Base-by-base conservation (phyloP, 2,888 invertebrate species). In the Macrophya annulata region DNA sequence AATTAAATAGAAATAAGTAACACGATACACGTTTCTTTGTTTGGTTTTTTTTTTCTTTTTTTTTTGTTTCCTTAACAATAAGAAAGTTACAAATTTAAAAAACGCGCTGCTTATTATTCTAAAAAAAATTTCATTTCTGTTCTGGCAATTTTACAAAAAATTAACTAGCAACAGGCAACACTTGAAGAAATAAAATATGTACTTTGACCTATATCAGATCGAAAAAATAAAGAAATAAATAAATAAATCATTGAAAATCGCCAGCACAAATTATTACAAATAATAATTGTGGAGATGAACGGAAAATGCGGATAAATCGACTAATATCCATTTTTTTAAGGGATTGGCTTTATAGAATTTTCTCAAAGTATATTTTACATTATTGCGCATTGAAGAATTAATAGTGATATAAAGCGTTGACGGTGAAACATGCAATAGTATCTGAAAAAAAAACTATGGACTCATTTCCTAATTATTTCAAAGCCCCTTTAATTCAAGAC, bases 181-280 rank as follows among this genome's bases (percentile, higher is more conserved):
- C 21, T 81, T 62, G 12, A 77, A 55, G 84, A 43, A 76, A 55
- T 31, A 51, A 86, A 43, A 17, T 62, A 55, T 72, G 31, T 84
- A 17, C 65, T 74, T 77, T 68, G 77, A 59, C 62, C 40, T 62
- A 40, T 81, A 59, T 40, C 5, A 59, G 37, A 62, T n/a, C 21
- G 31, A 68, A 72, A 77, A 6, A 71, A 37, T 40, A 40, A 71
- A 40, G 40, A 31, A 31, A 31, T 31, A 3, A 31, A 31, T 31
- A 2, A 31, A 31, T 31, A 31, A 59, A 6, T 40, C 37, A 10
- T 3, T 51, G 84, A 79, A 84, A 87, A 88, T 88, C 88, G 86
- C 88, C 89, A 87, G 90, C 87, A 88, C 88, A 90, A 90, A 88
- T 43, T 48, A 74, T 25, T 84, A 74, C 65, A 62, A 76, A 76